Percentiles rank a stretch among this genome's conserved stretches.
These are phyloP conservation scores for Sesamia inferens DNA, from an alignment of 2,888 invertebrate species.

Conservation along the genomic window DNA sequence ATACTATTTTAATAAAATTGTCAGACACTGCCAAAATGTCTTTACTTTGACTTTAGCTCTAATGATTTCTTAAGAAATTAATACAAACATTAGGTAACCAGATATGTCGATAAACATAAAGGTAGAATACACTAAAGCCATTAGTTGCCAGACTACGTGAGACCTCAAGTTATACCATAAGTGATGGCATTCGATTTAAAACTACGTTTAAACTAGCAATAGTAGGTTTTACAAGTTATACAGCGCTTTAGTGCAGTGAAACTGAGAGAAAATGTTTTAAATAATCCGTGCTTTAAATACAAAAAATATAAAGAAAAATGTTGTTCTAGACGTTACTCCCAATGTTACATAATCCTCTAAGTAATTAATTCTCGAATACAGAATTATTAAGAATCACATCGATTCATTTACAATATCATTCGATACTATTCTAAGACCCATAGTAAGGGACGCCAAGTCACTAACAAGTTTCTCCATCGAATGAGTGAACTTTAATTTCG, in stretches of 20 bases:
- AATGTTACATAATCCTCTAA: neutral
- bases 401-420: neutral
- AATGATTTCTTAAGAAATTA: neutral
- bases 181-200: neutral
- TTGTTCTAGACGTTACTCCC: neutral
- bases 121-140: too few relatives aligned
- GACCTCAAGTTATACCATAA: neutral
- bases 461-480: constrained; percentile 57
- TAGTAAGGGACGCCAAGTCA: constrained; percentile 48
- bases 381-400: neutral
- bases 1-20: neutral
- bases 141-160: neutral
- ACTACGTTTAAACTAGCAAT: neutral
- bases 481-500: constrained; percentile 72
- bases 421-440: neutral
- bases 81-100: neutral
- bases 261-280: neutral
- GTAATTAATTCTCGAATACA: neutral
- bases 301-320: too few relatives aligned
- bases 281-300: neutral
- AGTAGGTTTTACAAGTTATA: neutral
- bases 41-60: neutral
- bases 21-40: neutral
- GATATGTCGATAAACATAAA: neutral
- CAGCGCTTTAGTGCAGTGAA: neutral